Percentiles rank a stretch among this genome's conserved stretches.
Evolutionary conservation across 2,888 invertebrate species (phyloP).

Genomic region (Meteorus cinctellus): DNA sequence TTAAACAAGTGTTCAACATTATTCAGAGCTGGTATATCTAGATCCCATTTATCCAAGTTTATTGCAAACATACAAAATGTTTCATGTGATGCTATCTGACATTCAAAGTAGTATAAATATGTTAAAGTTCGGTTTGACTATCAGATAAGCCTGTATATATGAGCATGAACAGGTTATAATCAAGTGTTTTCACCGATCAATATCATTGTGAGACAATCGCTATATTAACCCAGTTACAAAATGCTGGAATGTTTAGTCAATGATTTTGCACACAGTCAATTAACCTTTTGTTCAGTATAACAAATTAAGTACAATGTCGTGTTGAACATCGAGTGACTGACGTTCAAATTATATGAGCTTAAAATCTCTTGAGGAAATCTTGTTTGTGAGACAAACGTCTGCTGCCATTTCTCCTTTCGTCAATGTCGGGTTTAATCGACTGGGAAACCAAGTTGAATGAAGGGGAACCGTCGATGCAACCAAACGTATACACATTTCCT

Average conservation of each 20-base stretch:
- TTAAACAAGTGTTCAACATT: constrained; percentile 16
- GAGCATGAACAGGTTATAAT: constrained; percentile 18
- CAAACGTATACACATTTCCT: not conserved
- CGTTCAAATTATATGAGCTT: constrained; percentile 20
- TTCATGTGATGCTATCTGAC: constrained; percentile 10
- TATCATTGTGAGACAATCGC: constrained; percentile 44
- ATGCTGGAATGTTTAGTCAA: constrained; percentile 22
- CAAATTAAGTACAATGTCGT: constrained; percentile 15
- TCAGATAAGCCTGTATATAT: constrained; percentile 9
- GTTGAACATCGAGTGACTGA: constrained; percentile 16
- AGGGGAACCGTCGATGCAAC: not conserved
- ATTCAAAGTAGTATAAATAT: constrained; percentile 18
- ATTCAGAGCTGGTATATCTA: constrained; percentile 3
- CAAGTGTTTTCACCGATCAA: constrained; percentile 3
- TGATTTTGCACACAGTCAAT: not conserved
- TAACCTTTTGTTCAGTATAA: not conserved
- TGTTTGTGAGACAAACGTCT: not conserved
- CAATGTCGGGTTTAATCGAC: not conserved
- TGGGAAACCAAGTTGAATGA: not conserved
- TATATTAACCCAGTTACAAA: constrained; percentile 48
- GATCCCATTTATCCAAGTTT: constrained; percentile 19
- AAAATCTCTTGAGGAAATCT: constrained; percentile 11
- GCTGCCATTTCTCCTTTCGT: not conserved
- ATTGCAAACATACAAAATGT: constrained; percentile 9
- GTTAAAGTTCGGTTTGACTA: constrained; percentile 10